A percentile compares a stretch with the other conserved stretches of the same genome.
Conservation (phyloP, 2,113 vertebrate genomes). For the Phylloscopus trochiloides region DNA sequence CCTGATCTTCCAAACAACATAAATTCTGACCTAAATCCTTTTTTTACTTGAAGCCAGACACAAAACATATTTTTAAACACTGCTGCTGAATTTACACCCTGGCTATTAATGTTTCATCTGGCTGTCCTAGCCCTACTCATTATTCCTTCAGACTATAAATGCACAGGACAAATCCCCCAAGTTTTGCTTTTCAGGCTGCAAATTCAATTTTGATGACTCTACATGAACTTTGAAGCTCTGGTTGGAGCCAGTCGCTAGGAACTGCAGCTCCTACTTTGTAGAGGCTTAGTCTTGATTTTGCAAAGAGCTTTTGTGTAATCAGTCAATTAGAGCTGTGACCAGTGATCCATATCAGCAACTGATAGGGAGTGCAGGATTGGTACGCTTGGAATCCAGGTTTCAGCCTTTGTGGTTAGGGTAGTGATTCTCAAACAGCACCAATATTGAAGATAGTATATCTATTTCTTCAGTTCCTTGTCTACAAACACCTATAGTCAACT, state of each 20-base stretch:
- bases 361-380: neutral
- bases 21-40: conserved; percentile 27
- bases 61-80: neutral
- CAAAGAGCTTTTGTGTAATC: conserved; percentile 41
- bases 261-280: neutral
- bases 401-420: neutral
- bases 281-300: conserved; percentile 22
- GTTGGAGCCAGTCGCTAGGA: neutral
- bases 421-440: neutral
- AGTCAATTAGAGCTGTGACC: conserved; percentile 39
- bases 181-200: conserved; percentile 5
- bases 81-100: neutral
- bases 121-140: neutral
- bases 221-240: neutral
- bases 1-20: neutral
- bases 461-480: neutral
- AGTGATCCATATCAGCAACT: conserved; percentile 37
- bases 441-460: accelerated
- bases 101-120: neutral
- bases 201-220: neutral
- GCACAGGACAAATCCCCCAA: neutral
- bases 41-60: conserved; percentile 8
- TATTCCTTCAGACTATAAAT: neutral
- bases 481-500: neutral
- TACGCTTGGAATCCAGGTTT: conserved; percentile 8